Evolutionary conservation across 2,797 vertebrate species (phyloP).

Genomic region (Halcyon chelicuti): DNA sequence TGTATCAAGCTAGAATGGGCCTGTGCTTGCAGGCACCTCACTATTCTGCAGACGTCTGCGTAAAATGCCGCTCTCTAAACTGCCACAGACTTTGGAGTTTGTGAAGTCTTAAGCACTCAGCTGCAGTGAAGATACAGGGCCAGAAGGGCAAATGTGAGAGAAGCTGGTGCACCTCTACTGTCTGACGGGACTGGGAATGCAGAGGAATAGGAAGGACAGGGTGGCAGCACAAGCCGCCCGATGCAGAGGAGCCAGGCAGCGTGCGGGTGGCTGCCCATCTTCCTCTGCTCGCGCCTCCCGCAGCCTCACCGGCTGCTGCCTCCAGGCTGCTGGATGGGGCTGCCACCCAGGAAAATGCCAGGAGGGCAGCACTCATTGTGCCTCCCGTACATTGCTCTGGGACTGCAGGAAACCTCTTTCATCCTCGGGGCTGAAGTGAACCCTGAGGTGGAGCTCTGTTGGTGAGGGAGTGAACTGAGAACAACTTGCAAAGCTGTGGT

Average conservation of each 20-base stretch:
- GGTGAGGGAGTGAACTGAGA: background rate
- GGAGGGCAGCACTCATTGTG: background rate
- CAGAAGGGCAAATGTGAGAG: background rate
- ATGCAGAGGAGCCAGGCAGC: background rate
- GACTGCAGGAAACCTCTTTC: background rate
- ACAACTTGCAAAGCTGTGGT: background rate
- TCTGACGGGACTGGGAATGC: background rate
- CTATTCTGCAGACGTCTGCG: background rate
- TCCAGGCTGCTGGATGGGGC: background rate
- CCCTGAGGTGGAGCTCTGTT: background rate
- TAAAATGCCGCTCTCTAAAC: background rate
- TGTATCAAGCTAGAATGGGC: background rate
- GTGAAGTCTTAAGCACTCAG: background rate
- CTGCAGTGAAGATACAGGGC: background rate
- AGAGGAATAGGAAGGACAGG: background rate
- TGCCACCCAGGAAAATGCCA: background rate
- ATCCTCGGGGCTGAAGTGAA: background rate
- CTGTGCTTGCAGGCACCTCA: background rate
- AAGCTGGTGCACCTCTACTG: background rate
- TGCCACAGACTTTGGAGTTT: background rate
- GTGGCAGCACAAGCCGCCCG: background rate
- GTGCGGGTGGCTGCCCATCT: background rate
- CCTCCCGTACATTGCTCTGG: too few species aligned
- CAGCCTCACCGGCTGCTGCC: background rate
- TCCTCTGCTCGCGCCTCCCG: conserved; percentile 40